Conservation (phyloP, 92 coral and sea anemone genomes). For the Blastomussa wellsi region DNA sequence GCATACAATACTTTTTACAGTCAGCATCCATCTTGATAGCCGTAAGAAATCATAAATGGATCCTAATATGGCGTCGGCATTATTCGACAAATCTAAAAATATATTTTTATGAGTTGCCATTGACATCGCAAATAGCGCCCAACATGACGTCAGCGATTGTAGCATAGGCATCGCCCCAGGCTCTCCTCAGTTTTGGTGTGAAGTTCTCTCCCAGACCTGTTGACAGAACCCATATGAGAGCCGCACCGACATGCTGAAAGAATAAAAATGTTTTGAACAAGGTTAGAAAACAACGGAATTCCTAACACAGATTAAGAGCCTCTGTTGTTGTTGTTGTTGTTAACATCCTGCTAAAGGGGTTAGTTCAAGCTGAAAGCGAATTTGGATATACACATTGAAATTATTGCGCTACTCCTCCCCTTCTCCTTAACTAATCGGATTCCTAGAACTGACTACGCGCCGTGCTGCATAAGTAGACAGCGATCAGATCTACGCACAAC, state of each 20-base stretch:
- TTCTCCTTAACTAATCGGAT: no score
- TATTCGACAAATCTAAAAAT: no score
- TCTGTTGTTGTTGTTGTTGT: no score
- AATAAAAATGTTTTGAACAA: background rate
- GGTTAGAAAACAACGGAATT: background rate
- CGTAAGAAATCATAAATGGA: background rate
- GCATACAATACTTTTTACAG: background rate
- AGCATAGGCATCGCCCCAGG: conserved; percentile 75
- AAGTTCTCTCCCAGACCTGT: conserved; percentile 77
- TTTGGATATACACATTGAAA: no score
- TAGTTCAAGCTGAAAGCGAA: no score
- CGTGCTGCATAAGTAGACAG: background rate
- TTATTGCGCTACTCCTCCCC: no score
- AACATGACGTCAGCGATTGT: conserved; percentile 71
- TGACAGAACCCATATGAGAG: conserved; percentile 75
- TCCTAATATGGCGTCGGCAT: no score
- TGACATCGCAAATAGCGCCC: conserved; percentile 37
- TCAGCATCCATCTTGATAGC: background rate
- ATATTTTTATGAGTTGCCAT: background rate
- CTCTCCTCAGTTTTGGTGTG: conserved; percentile 73
- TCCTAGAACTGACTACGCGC: no score
- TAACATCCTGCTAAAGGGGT: no score
- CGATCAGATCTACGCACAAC: background rate
- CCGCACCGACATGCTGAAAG: conserved; percentile 68
- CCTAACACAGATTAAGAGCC: no score